Evolutionary conservation across 2,888 invertebrate species (phyloP), one percentile per base, ranked within the genome.

Genomic region (Drosophila sordidula): DNA sequence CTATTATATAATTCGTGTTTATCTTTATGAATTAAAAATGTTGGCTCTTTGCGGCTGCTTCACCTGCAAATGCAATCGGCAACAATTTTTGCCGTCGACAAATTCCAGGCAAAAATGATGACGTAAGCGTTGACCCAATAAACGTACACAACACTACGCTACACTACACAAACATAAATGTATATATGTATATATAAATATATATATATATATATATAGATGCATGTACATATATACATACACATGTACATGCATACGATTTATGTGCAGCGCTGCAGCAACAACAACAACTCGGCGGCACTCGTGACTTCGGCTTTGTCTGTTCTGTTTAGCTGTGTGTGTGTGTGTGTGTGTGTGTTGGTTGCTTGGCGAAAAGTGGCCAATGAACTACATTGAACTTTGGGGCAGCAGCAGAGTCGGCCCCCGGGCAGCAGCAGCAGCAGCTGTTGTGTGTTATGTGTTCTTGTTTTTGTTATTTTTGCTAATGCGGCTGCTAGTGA

Each of bases 321-420:
- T 82, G 86, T 78, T 80, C 66, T 76, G 70, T 68, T 56, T 70
- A 67, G 72, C 61, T 71, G 39, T 72, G 25, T 69, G 47, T 69
- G n/a, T n/a, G n/a, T n/a, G n/a, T n/a, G 55, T 63, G 36, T 65
- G 39, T 70, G 51, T 64, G 39, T 66, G 36, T 52, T 50, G 57
- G 75, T 66, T 67, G 73, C 73, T 73, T 87, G 75, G 89, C 87
- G 72, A 75, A 85, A 89, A 86, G 86, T 89, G 85, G 88, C 88
- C 85, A 89, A 86, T 86, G 89, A 86, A 86, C 86, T 89, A 88
- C 86, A 86, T 86, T 86, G 86, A 86, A 89, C 86, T 86, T 80
- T 87, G 85, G 71, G 75, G 59, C 75, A 64, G 55, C 59, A 67
- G 81, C 79, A 65, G 68, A 41, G 66, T 61, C 63, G 69, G 75